Conservation (phyloP, 2,888 invertebrate genomes). For the Bugulina stolonifera region DNA sequence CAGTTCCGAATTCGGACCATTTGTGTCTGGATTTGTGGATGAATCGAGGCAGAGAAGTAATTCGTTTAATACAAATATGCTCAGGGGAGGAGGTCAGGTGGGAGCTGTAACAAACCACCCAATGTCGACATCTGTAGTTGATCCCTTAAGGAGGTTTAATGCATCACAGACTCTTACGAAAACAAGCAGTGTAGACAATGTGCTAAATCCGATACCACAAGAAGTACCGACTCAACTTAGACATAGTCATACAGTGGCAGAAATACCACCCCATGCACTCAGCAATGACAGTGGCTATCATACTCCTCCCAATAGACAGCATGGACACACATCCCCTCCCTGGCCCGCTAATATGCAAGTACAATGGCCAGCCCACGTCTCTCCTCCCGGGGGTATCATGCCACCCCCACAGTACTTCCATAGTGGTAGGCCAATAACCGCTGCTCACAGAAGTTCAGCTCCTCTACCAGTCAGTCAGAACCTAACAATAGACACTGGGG, state of each 20-base stretch:
- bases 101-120: background rate
- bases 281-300: slow-evolving; percentile 23
- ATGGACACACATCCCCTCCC: slow-evolving; percentile 9
- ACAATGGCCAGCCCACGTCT: background rate
- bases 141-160: background rate
- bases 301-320: slow-evolving; percentile 20
- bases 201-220: background rate
- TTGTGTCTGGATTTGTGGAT: slow-evolving; percentile 2
- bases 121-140: background rate
- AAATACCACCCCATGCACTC: background rate
- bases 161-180: background rate
- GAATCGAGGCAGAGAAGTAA: background rate
- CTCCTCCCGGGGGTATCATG: background rate
- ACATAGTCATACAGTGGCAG: slow-evolving; percentile 7
- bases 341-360: background rate
- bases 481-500: slow-evolving; percentile 8
- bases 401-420: background rate
- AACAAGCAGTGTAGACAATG: slow-evolving; percentile 6
- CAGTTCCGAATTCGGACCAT: slow-evolving; percentile 14
- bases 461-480: background rate
- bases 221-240: background rate
- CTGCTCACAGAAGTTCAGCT: background rate
- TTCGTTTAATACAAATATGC: slow-evolving; percentile 14
- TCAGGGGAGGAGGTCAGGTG: background rate
- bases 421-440: background rate